These are phyloP conservation scores for Drosophila melanogaster DNA, from an alignment of 1,140 invertebrate species.

Conservation along the genomic window Release_6_plus_ISO1_MT NT_037436.4:17212001-17212500, in stretches of 20 bases:
- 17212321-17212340: conserved; percentile 16
- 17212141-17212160: conserved; percentile 82
- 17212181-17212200: not conserved
- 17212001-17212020: conserved; percentile 60
- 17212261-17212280: conserved; percentile 31
- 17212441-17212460: conserved; percentile 40
- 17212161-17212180: conserved; percentile 48
- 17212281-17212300: conserved; percentile 11
- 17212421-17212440: conserved; percentile 66
- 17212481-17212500: conserved; percentile 47
- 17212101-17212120: conserved; percentile 40
- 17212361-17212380: conserved; percentile 72
- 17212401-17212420: conserved; percentile 73
- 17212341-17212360: conserved; percentile 67
- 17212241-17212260: conserved; percentile 37
- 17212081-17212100: conserved; percentile 50
- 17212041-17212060: conserved; percentile 71
- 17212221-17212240: conserved; percentile 24
- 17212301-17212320: conserved; percentile 1
- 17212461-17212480: conserved; percentile 58
- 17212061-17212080: conserved; percentile 83
- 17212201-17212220: conserved; percentile 7
- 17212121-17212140: conserved; percentile 80
- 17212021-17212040: conserved; percentile 47
- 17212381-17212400: conserved; percentile 71